Evolutionary conservation across 2,113 vertebrate genomes (phyloP).

Genomic region (Tapirus terrestris): DNA sequence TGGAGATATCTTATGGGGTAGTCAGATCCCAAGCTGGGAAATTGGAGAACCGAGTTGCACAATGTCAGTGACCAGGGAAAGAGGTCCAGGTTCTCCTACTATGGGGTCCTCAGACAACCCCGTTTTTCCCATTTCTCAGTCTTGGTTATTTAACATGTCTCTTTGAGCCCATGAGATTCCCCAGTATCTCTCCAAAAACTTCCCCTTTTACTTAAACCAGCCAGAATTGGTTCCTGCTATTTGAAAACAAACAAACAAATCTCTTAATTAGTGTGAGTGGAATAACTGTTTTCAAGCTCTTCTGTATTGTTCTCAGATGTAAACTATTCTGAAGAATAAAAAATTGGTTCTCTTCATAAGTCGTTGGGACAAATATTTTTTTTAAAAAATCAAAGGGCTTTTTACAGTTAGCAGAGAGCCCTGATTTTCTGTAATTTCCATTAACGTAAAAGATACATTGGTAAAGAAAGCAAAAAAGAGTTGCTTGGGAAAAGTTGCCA

Average conservation of each 20-base stretch:
- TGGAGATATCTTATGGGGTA: neutral
- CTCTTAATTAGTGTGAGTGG: neutral
- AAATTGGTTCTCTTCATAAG: neutral
- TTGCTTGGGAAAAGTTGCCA: neutral
- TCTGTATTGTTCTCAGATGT: neutral
- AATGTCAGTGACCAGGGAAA: neutral
- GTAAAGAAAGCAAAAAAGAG: neutral
- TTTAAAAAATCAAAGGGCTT: neutral
- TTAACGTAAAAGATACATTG: neutral
- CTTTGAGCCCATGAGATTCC: neutral
- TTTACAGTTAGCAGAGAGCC: neutral
- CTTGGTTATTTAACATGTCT: neutral
- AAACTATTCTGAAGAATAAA: neutral
- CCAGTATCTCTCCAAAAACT: neutral
- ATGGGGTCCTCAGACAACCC: neutral
- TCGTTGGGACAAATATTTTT: neutral
- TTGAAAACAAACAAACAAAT: slow-evolving; percentile 17
- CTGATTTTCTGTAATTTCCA: neutral
- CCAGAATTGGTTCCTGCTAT: neutral
- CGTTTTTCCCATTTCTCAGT: neutral
- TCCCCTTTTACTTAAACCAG: neutral
- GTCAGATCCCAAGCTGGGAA: neutral
- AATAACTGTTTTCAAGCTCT: slow-evolving; percentile 39
- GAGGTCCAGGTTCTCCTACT: neutral
- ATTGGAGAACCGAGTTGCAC: neutral